Evolutionary conservation across 2,797 vertebrate species (phyloP).

Genomic region (Okamejei kenojei): DNA sequence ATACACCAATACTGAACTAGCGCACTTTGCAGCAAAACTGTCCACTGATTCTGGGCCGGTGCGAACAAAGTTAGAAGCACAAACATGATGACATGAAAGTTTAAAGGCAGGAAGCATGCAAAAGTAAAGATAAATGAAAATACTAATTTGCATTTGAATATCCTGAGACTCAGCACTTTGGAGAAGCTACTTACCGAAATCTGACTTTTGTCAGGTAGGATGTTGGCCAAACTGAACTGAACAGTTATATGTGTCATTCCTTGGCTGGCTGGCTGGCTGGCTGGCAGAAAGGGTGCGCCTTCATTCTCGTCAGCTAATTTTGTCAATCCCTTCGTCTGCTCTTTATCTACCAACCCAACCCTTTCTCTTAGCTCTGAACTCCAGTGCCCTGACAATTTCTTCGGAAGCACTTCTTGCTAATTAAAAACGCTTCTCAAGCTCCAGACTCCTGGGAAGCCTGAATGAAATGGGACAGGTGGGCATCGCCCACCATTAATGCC

Average conservation of each 20-base stretch:
- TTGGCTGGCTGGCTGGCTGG: not conserved
- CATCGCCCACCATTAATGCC: not conserved
- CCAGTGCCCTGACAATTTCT: not conserved
- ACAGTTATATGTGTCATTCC: not conserved
- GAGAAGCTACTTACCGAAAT: not conserved
- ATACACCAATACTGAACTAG: not conserved
- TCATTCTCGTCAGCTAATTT: not conserved
- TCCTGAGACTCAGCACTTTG: not conserved
- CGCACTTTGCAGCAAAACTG: not conserved
- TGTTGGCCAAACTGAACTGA: not conserved
- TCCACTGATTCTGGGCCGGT: not conserved
- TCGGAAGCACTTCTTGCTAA: not conserved
- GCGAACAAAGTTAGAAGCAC: not conserved
- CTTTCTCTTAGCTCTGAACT: not conserved
- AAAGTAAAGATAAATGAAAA: not conserved
- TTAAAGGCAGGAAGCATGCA: constrained; percentile 2
- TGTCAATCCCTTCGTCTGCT: not conserved
- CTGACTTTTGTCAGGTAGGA: not conserved
- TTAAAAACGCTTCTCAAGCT: not conserved
- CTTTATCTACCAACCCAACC: not conserved
- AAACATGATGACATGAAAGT: not conserved
- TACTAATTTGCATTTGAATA: not conserved
- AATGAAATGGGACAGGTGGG: not conserved
- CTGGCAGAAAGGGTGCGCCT: not conserved
- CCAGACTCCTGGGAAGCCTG: not conserved